These are phyloP conservation scores for Poecile montanus DNA, from an alignment of 2,797 vertebrate genomes.

Conservation along the genomic window DNA sequence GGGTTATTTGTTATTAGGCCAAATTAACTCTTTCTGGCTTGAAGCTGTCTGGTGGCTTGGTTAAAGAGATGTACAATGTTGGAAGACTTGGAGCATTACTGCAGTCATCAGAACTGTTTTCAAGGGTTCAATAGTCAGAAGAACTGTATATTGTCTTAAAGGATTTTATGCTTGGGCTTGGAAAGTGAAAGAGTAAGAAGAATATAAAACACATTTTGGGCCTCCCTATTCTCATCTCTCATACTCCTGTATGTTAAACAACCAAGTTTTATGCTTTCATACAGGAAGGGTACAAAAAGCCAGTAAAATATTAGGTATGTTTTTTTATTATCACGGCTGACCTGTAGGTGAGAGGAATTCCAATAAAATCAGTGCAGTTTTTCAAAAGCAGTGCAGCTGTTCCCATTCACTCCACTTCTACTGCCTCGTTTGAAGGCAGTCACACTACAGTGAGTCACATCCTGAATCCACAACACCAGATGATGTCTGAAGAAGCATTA, in stretches of 20 bases:
- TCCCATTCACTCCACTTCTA: not conserved
- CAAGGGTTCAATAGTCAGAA: not conserved
- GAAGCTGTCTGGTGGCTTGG: not conserved
- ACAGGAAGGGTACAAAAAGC: not conserved
- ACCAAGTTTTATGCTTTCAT: constrained; percentile 15
- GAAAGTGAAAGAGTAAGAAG: constrained; percentile 46
- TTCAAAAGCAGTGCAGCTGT: not conserved
- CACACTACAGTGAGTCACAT: not conserved
- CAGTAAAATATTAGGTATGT: not conserved
- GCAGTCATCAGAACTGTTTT: not conserved
- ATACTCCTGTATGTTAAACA: constrained; percentile 11
- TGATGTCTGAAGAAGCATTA: not conserved
- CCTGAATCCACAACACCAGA: not conserved
- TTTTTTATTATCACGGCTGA: constrained; percentile 18
- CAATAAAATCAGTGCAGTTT: not conserved
- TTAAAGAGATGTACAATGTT: not conserved
- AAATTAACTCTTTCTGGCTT: not conserved
- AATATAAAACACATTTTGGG: constrained; percentile 17
- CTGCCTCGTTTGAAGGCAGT: not conserved
- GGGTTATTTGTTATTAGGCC: not conserved
- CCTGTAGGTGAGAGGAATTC: not conserved
- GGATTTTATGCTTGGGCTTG: constrained; percentile 9
- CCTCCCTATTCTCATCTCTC: not conserved
- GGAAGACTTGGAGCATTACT: not conserved
- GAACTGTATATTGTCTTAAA: not conserved